phyloP scores from a whole-genome alignment of 2,888 invertebrate species.

The Amphiduros pacificus region DNA sequence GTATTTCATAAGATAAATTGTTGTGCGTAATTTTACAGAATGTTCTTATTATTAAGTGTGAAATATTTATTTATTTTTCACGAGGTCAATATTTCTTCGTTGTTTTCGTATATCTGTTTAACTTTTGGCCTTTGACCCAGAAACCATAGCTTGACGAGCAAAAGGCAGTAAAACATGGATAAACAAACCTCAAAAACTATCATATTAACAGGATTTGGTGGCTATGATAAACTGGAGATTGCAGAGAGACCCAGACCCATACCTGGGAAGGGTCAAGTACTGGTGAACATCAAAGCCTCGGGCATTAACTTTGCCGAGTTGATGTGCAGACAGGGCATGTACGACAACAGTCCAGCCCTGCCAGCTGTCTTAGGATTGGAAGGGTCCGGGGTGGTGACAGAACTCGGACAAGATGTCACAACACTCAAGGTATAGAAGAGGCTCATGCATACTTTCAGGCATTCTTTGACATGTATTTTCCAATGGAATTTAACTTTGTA shows the following conservation, averaged over 20 bases:
- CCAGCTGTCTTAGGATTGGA: constrained; percentile 25
- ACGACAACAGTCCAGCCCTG: constrained; percentile 16
- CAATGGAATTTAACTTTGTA: no score
- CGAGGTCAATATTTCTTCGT: no score
- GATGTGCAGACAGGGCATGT: constrained; percentile 24
- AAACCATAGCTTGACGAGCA: no score
- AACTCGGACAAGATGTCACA: constrained; percentile 22
- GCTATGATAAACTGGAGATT: constrained; percentile 27
- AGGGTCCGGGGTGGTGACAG: constrained; percentile 19
- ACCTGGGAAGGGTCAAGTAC: constrained; percentile 21
- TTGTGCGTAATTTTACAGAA: no score
- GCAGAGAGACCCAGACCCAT: constrained; percentile 12
- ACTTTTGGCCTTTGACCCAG: no score
- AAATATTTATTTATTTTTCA: no score
- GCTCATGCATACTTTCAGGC: no score
- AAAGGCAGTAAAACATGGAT: no score
- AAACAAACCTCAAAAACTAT: constrained; percentile 26
- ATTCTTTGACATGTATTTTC: no score
- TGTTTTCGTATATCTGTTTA: no score
- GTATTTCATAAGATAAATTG: no score
- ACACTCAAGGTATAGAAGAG: constrained; percentile 55
- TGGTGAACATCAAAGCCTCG: constrained; percentile 26
- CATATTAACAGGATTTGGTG: constrained; percentile 23
- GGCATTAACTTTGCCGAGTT: constrained; percentile 30
- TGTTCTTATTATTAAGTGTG: no score